Conservation (phyloP, 1,140 invertebrate species). For the Leptinotarsa defecta region DNA sequence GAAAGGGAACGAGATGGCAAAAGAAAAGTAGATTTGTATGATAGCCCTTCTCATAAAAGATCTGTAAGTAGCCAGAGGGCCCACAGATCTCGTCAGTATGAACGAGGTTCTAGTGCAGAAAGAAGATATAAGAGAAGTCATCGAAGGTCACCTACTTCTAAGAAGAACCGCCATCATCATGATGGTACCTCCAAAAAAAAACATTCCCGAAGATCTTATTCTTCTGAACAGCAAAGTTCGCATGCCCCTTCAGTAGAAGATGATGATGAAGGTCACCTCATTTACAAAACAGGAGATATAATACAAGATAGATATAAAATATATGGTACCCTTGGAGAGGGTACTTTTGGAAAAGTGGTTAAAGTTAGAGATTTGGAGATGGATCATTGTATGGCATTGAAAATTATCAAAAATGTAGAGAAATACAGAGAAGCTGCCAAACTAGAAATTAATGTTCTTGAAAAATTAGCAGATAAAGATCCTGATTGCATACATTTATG, state of each 20-base stretch:
- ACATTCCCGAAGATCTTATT: not conserved
- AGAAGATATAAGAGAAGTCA: conserved; percentile 67
- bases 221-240: not conserved
- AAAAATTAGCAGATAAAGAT: conserved; percentile 93
- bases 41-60: conserved; percentile 10
- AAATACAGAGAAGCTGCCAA: conserved; percentile 99
- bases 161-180: conserved; percentile 49
- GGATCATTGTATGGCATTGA: conserved; percentile 91
- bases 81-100: conserved; percentile 65
- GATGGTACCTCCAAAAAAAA: conserved; percentile 5
- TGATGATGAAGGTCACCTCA: conserved; percentile 24
- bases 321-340: conserved; percentile 96
- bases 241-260: conserved; percentile 7
- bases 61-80: conserved; percentile 62
- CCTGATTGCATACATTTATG: conserved; percentile 93
- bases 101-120: conserved; percentile 65
- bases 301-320: conserved; percentile 74
- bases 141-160: conserved; percentile 65
- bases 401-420: conserved; percentile 99
- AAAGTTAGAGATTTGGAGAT: conserved; percentile 96
- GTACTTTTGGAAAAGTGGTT: conserved; percentile 99
- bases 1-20: conserved; percentile 12
- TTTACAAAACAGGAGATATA: conserved; percentile 59
- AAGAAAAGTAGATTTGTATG: not conserved
- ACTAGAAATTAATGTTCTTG: conserved; percentile 98